These are phyloP conservation scores for Callipepla squamata DNA, from an alignment of 2,113 vertebrate genomes.

Conservation along the genomic window DNA sequence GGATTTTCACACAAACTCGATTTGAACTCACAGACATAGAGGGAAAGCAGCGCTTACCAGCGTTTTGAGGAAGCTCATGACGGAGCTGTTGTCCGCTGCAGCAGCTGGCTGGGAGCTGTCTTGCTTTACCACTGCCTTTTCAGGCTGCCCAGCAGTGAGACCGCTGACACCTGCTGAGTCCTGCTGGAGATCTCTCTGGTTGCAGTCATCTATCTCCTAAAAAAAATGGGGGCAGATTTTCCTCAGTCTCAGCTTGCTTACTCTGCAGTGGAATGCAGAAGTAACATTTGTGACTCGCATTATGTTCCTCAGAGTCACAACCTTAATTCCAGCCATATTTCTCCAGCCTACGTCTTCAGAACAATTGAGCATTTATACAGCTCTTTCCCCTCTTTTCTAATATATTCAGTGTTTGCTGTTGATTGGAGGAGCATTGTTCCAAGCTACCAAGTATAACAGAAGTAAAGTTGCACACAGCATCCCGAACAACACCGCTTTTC, in stretches of 20 bases:
- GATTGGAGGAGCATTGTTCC: conserved; percentile 55
- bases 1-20: background rate
- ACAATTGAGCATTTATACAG: conserved; percentile 75
- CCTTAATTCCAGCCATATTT: conserved; percentile 83
- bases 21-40: background rate
- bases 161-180: background rate
- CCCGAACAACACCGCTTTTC: conserved; percentile 31
- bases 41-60: conserved; percentile 82
- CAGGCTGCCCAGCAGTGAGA: conserved; percentile 3
- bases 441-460: conserved; percentile 45
- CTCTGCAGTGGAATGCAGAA: conserved; percentile 56
- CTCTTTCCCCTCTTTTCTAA: conserved; percentile 13
- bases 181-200: background rate
- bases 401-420: conserved; percentile 49
- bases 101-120: conserved; percentile 56
- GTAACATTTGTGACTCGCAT: conserved; percentile 60
- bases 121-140: conserved; percentile 15
- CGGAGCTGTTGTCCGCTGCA: conserved; percentile 76
- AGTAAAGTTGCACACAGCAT: background rate
- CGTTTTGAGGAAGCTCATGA: conserved; percentile 99
- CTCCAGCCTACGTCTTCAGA: conserved; percentile 74
- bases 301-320: conserved; percentile 60
- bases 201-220: conserved; percentile 73
- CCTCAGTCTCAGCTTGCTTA: conserved; percentile 52
- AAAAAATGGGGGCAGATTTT: background rate